Conservation (phyloP, 2,888 invertebrate genomes). For the Bursaphelenchus okinawaensis region DNA sequence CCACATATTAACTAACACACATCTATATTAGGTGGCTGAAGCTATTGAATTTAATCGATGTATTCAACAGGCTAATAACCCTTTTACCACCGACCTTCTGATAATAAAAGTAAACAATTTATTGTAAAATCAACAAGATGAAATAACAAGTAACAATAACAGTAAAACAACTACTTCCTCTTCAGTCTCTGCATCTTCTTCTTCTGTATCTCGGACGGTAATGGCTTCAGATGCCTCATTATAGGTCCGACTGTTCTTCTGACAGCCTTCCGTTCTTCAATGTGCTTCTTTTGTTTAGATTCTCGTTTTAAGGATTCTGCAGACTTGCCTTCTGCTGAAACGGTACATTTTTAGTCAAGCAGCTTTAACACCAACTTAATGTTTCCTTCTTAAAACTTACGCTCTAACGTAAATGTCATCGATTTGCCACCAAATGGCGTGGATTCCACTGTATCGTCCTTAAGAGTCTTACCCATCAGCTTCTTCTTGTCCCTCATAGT, state of each 20-base stretch:
- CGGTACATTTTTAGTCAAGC: no score
- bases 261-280: slow-evolving; percentile 23
- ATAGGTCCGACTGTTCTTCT: slow-evolving; percentile 19
- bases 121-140: neutral
- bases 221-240: slow-evolving; percentile 20
- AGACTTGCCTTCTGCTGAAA: slow-evolving; percentile 17
- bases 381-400: no score
- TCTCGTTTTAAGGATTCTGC: slow-evolving; percentile 10
- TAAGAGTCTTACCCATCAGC: slow-evolving; percentile 12
- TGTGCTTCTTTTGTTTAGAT: slow-evolving; percentile 13
- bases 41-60: no score
- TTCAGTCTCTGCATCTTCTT: slow-evolving; percentile 1
- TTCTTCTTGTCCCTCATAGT: slow-evolving; percentile 19
- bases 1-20: no score
- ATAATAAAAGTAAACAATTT: neutral
- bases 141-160: neutral
- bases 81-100: no score
- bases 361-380: no score
- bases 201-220: neutral
- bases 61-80: no score
- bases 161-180: neutral
- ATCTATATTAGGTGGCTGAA: no score
- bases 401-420: slow-evolving; percentile 38
- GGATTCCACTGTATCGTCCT: slow-evolving; percentile 24
- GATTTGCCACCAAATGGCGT: slow-evolving; percentile 46